A percentile compares a stretch with the other conserved stretches of the same genome.
These are phyloP conservation scores for Uropetala carovei DNA, from an alignment of 2,888 invertebrate species.

Conservation along the genomic window DNA sequence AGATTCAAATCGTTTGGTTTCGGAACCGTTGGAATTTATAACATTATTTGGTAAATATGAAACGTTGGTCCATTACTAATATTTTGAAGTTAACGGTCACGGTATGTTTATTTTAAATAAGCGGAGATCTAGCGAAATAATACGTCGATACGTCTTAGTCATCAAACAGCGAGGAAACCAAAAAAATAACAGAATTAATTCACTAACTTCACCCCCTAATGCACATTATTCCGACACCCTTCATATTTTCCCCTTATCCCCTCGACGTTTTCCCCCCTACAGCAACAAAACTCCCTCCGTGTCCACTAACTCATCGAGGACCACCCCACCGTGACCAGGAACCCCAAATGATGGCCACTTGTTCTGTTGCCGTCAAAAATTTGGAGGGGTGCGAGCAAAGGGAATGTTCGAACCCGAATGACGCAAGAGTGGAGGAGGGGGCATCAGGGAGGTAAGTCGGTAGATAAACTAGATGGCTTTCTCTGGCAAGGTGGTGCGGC, in stretches of 20 bases:
- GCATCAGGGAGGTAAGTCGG: background rate
- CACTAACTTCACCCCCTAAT: background rate
- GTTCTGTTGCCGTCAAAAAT: slow-evolving; percentile 10
- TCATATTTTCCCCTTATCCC: background rate
- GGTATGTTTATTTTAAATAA: too few relatives aligned
- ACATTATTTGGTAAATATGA: too few relatives aligned
- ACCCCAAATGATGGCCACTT: background rate
- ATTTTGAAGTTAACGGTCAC: too few relatives aligned
- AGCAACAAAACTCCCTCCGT: slow-evolving; percentile 5
- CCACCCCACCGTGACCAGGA: slow-evolving; percentile 18
- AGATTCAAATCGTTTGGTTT: too few relatives aligned
- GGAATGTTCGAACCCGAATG: background rate
- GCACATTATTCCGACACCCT: background rate
- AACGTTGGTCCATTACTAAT: too few relatives aligned
- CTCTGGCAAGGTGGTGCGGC: background rate
- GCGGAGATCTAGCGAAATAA: background rate
- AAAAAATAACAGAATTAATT: background rate
- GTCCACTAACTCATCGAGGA: slow-evolving; percentile 30
- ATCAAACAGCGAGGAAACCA: background rate
- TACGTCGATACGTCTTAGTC: background rate
- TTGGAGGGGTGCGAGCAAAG: background rate
- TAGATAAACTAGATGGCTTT: background rate
- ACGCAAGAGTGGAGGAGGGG: background rate
- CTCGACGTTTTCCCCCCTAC: background rate
- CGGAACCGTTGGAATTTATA: too few relatives aligned